A percentile compares a stretch with the other conserved stretches of the same genome.
Conservation (phyloP, 2,113 vertebrate genomes). For the Apodemus speciosus region DNA sequence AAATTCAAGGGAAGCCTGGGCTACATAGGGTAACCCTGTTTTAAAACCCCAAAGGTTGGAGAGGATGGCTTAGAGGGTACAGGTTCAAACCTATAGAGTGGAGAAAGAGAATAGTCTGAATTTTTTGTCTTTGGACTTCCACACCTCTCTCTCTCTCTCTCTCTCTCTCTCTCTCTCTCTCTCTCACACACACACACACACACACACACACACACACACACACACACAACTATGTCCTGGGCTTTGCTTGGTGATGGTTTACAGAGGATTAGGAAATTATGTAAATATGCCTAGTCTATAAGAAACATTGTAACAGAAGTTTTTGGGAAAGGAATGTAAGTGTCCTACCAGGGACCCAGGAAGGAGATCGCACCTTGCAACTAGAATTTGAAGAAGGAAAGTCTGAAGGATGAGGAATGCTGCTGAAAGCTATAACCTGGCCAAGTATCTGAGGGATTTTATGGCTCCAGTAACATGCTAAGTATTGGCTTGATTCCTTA, state of each 20-base stretch:
- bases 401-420: neutral
- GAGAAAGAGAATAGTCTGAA: neutral
- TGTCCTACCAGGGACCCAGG: neutral
- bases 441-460: neutral
- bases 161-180: neutral
- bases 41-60: neutral
- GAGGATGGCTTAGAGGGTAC: no score
- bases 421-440: neutral
- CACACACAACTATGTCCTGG: neutral
- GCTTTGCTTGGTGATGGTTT: neutral
- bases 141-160: no score
- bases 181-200: neutral
- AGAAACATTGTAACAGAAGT: constrained; percentile 36
- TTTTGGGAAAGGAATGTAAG: neutral
- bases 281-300: constrained; percentile 32
- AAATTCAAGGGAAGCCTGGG: neutral
- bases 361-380: neutral
- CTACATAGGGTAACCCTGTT: neutral
- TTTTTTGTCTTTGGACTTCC: neutral
- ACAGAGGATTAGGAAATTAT: constrained; percentile 19
- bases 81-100: neutral
- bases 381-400: neutral
- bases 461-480: neutral
- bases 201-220: neutral
- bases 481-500: neutral